A percentile compares a stretch with the other conserved stretches of the same genome.
phyloP scores from a whole-genome alignment of 1,140 invertebrate genomes.

The Brachionus asplanchnoidis region DNA sequence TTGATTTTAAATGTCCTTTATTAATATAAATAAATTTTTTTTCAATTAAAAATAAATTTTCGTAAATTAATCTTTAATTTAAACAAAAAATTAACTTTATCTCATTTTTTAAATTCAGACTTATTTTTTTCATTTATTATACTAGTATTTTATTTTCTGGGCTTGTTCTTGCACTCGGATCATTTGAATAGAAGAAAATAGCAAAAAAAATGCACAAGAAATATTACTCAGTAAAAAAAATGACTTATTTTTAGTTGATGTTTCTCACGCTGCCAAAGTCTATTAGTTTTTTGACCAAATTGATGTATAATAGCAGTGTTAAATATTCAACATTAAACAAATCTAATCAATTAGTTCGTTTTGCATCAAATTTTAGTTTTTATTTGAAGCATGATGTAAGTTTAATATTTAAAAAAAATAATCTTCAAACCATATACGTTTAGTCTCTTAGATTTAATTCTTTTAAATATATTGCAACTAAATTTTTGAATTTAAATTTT shows the following conservation, averaged over 20 bases:
- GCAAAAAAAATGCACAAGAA: not conserved
- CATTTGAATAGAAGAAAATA: not conserved
- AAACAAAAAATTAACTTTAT: not conserved
- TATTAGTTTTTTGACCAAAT: not conserved
- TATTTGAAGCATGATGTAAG: not conserved
- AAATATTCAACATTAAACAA: not conserved
- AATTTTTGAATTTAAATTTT: not conserved
- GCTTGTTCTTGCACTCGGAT: not conserved
- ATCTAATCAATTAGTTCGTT: not conserved
- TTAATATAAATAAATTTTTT: constrained; percentile 14
- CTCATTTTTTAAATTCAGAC: not conserved
- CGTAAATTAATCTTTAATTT: not conserved
- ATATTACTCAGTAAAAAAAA: not conserved
- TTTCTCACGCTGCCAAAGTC: not conserved
- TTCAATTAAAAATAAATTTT: not conserved
- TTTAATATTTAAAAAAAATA: not conserved
- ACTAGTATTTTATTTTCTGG: not conserved
- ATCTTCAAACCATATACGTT: not conserved
- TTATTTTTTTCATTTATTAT: not conserved
- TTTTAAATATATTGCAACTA: not conserved
- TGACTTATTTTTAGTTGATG: not conserved
- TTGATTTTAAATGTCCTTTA: not conserved
- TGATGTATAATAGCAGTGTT: not conserved
- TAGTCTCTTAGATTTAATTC: not conserved
- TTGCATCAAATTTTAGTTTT: not conserved